Percentiles rank a stretch among this genome's conserved stretches.
Evolutionary conservation across 1,140 invertebrate genomes (phyloP).

Genomic region (Meloidogyne floridensis): DNA sequence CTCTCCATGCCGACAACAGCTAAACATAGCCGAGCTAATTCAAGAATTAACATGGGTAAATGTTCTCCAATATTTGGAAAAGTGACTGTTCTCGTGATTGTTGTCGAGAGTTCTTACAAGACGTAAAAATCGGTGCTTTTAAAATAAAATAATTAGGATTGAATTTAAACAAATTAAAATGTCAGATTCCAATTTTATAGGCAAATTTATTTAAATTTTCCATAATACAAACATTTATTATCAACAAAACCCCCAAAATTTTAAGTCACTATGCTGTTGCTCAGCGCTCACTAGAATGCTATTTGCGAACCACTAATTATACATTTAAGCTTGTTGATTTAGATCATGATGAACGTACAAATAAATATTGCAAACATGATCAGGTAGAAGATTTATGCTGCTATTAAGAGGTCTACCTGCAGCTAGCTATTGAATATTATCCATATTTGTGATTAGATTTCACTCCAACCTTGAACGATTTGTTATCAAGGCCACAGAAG

Average conservation of each 20-base stretch:
- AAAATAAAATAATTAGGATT: not conserved
- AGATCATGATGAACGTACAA: constrained; percentile 55
- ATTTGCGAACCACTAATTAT: constrained; percentile 58
- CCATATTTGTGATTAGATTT: too few relatives aligned
- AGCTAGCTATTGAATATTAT: too few relatives aligned
- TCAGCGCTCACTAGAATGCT: constrained; percentile 61
- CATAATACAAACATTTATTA: too few relatives aligned
- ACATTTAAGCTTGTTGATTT: constrained; percentile 56
- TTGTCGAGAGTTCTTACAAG: constrained; percentile 51
- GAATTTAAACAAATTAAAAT: too few relatives aligned
- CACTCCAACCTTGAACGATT: too few relatives aligned
- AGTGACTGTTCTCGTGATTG: constrained; percentile 51
- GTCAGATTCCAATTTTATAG: too few relatives aligned
- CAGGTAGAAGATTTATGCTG: constrained; percentile 42
- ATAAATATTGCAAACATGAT: constrained; percentile 52
- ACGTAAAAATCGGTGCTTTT: constrained; percentile 39
- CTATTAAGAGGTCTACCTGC: too few relatives aligned
- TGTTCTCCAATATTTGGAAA: constrained; percentile 49
- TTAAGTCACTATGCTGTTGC: constrained; percentile 59
- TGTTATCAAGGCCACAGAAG: too few relatives aligned
- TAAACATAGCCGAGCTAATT: not conserved
- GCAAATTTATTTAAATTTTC: too few relatives aligned
- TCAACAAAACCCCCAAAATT: not conserved
- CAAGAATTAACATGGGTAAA: constrained; percentile 49
- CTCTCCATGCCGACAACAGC: not conserved